Evolutionary conservation across 2,797 vertebrate species (phyloP).

Genomic region (Cryptoprocta ferox): DNA sequence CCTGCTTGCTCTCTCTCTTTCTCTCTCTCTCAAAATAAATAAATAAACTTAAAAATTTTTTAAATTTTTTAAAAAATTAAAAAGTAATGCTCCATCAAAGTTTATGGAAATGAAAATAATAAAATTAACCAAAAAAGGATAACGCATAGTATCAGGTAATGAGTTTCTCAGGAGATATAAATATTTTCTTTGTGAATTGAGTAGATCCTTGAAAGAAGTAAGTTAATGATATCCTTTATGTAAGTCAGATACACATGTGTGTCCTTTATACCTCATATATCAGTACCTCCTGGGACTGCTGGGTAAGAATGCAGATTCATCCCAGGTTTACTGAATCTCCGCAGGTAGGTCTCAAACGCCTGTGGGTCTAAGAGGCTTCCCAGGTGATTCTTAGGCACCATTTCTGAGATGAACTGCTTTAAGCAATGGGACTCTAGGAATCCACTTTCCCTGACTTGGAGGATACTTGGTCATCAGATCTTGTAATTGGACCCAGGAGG

Average conservation of each 20-base stretch:
- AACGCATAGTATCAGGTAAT: background rate
- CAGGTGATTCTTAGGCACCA: background rate
- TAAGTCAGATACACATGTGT: background rate
- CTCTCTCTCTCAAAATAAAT: too few relatives aligned
- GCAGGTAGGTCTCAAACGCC: background rate
- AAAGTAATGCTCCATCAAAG: background rate
- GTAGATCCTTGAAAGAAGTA: background rate
- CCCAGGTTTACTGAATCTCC: background rate
- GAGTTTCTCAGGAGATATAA: background rate
- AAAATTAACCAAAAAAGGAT: background rate
- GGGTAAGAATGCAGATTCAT: background rate
- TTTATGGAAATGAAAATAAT: background rate
- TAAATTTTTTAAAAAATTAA: background rate
- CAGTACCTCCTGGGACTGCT: background rate
- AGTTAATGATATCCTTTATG: background rate
- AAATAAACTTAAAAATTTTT: too few relatives aligned
- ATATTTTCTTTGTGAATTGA: conserved; percentile 27
- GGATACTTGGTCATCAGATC: background rate
- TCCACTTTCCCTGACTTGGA: background rate
- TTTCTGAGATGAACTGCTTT: background rate
- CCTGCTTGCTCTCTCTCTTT: too few relatives aligned
- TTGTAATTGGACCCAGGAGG: background rate
- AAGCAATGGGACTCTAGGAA: background rate
- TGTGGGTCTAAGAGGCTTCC: background rate
- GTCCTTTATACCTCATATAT: background rate